Conservation (phyloP, 2,797 vertebrate genomes). For the Fistularia commersonii region DNA sequence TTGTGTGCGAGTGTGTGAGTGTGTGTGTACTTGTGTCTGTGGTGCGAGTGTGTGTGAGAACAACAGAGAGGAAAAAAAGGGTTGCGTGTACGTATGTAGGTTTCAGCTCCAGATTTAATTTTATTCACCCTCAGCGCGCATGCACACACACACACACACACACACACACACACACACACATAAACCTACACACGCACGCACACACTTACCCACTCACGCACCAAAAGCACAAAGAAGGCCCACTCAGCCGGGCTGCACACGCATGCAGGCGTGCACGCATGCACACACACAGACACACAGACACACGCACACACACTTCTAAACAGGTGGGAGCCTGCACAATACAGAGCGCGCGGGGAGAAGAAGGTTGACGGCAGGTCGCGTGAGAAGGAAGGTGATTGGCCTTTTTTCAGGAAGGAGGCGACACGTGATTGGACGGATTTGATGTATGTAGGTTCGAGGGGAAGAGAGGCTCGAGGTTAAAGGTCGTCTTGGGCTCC, state of each 20-base stretch:
- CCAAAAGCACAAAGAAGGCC: too few relatives aligned
- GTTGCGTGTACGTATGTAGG: slow-evolving; percentile 16
- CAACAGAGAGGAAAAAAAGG: slow-evolving; percentile 1
- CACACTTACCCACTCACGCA: slow-evolving; percentile 21
- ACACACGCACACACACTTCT: slow-evolving; percentile 5
- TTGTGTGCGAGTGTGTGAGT: slow-evolving; percentile 16
- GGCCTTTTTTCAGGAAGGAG: too few relatives aligned
- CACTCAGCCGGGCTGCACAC: too few relatives aligned
- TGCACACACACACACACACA: too few relatives aligned
- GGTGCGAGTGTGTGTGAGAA: background rate
- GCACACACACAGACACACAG: slow-evolving; percentile 24
- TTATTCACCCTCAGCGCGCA: slow-evolving; percentile 11
- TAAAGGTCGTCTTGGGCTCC: too few relatives aligned
- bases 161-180: slow-evolving; percentile 16
- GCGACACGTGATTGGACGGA: too few relatives aligned
- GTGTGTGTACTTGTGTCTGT: slow-evolving; percentile 16
- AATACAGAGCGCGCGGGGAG: too few relatives aligned
- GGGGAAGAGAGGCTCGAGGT: too few relatives aligned
- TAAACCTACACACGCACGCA: slow-evolving; percentile 25
- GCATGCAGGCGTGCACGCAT: too few relatives aligned
- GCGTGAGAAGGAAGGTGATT: too few relatives aligned
- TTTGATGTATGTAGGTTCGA: too few relatives aligned
- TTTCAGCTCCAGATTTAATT: slow-evolving; percentile 25
- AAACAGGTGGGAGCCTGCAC: slow-evolving; percentile 37
- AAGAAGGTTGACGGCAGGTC: too few relatives aligned